These are phyloP conservation scores for Thymallus thymallus DNA, from an alignment of 2,113 vertebrate species.

Conservation along the genomic window DNA sequence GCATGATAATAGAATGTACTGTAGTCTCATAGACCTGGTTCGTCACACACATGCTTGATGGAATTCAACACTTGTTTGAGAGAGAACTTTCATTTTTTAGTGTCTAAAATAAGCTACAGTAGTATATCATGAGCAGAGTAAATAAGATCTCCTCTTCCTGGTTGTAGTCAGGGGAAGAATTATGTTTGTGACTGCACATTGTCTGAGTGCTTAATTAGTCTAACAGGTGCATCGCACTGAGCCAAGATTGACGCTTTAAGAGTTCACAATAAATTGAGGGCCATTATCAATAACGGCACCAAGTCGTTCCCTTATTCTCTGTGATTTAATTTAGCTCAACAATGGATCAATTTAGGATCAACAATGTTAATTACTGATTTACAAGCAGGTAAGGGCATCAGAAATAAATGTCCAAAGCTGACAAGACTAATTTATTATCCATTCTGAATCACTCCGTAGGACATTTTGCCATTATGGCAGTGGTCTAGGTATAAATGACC, in stretches of 20 bases:
- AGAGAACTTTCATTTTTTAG: no score
- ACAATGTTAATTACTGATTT: conserved; percentile 67
- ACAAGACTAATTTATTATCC: conserved; percentile 47
- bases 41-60: neutral
- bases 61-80: no score
- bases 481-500: conserved; percentile 40
- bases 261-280: conserved; percentile 63
- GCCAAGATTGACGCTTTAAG: conserved; percentile 57
- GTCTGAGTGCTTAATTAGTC: conserved; percentile 53
- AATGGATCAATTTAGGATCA: no score
- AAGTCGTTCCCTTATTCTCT: conserved; percentile 58
- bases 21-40: neutral
- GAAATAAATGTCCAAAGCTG: conserved; percentile 62
- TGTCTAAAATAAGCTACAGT: no score
- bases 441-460: conserved; percentile 34
- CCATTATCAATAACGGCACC: conserved; percentile 62
- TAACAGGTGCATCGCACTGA: conserved; percentile 57
- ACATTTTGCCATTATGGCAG: conserved; percentile 32
- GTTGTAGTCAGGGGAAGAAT: conserved; percentile 27
- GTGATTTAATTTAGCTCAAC: conserved; percentile 64
- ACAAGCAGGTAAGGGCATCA: conserved; percentile 58
- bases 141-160: neutral
- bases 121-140: no score
- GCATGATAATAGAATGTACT: neutral
- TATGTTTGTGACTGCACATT: conserved; percentile 35